Conservation (phyloP, 30 jellyfish, hydroid and myxozoan species). For the Hydractinia symbiolongicarpus region DNA sequence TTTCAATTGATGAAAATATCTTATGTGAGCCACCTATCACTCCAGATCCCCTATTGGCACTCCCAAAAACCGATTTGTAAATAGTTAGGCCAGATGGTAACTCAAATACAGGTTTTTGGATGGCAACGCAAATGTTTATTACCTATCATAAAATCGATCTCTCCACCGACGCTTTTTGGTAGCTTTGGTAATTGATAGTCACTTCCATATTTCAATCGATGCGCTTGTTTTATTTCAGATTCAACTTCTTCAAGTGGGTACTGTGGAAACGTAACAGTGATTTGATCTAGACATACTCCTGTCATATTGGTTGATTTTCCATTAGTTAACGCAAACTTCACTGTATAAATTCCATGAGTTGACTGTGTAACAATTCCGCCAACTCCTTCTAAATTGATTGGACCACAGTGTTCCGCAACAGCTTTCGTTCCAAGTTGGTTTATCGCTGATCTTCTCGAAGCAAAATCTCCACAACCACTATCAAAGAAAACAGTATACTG, state of each 20-base stretch:
- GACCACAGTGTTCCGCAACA: neutral
- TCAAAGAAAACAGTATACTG: neutral
- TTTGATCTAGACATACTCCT: constrained; percentile 28
- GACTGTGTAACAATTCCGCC: constrained; percentile 15
- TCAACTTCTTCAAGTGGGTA: constrained; percentile 10
- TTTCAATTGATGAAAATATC: neutral
- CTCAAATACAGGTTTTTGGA: neutral
- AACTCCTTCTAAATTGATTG: constrained; percentile 21
- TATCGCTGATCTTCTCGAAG: neutral
- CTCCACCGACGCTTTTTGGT: constrained; percentile 24
- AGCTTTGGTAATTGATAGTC: neutral
- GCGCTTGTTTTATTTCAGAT: neutral
- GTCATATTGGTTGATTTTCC: constrained; percentile 14
- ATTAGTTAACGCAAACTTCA: neutral
- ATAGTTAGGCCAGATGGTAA: no score
- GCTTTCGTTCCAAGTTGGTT: neutral
- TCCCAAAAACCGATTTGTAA: neutral
- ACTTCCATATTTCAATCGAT: neutral
- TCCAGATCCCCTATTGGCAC: constrained; percentile 5
- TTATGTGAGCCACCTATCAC: constrained; percentile 32
- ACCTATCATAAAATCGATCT: constrained; percentile 24
- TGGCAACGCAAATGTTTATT: constrained; percentile 17
- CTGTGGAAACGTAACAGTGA: constrained; percentile 12
- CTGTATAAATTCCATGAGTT: neutral
- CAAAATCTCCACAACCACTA: neutral